Evolutionary conservation across 2,888 invertebrate genomes (phyloP).

Genomic region (Perizoma flavofasciatum): DNA sequence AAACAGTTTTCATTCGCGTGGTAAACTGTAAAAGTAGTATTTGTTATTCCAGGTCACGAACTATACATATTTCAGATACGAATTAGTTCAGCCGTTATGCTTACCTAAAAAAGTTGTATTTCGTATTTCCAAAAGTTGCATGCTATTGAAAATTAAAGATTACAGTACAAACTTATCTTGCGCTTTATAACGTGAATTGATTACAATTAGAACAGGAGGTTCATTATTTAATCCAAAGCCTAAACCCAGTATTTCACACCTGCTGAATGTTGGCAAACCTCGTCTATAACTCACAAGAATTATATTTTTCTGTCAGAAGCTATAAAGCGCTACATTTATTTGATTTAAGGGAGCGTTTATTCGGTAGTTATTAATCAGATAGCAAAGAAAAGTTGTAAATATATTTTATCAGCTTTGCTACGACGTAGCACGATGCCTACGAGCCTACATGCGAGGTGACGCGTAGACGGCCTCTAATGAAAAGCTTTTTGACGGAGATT

Average conservation of each 20-base stretch:
- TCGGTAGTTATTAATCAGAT: conserved; percentile 5
- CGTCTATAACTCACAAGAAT: conserved; percentile 14
- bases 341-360: conserved; percentile 11
- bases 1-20: no score
- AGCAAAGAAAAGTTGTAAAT: conserved; percentile 7
- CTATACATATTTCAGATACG: no score
- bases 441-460: conserved; percentile 15
- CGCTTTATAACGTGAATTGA: not conserved
- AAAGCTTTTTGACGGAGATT: no score
- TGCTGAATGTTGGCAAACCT: conserved; percentile 16
- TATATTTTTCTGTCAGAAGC: conserved; percentile 16
- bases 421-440: conserved; percentile 18
- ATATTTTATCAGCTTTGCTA: conserved; percentile 10
- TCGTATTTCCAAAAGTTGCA: no score
- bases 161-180: not conserved
- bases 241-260: conserved; percentile 9
- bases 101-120: no score
- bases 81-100: no score
- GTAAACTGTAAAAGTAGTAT: no score
- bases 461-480: conserved; percentile 5
- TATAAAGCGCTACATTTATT: conserved; percentile 14
- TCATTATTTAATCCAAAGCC: conserved; percentile 5
- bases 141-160: no score
- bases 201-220: conserved; percentile 2
- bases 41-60: no score